Evolutionary conservation across 2,888 invertebrate species (phyloP).

Genomic region (Catocala nupta): DNA sequence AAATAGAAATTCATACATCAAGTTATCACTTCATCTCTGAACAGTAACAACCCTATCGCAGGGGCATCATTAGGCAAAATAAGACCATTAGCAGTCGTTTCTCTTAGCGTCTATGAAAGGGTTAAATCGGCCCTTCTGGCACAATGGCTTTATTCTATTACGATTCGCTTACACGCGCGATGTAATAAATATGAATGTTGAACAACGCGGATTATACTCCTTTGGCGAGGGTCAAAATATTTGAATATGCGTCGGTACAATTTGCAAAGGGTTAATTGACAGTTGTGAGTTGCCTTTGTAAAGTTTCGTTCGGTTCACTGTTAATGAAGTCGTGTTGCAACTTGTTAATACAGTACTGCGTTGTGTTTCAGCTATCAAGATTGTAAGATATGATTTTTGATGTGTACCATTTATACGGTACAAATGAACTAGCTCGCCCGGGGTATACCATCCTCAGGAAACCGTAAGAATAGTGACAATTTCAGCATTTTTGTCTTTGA

Average conservation of each 20-base stretch:
- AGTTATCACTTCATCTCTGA: conserved; percentile 82
- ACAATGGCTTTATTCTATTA: conserved; percentile 85
- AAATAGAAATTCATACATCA: conserved; percentile 77
- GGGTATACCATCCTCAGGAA: too few species aligned
- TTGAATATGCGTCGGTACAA: conserved; percentile 83
- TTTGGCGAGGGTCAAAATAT: conserved; percentile 86
- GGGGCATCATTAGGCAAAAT: conserved; percentile 85
- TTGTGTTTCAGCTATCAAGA: not conserved
- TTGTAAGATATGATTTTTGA: too few species aligned
- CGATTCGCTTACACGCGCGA: conserved; percentile 83
- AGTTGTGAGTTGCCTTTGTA: conserved; percentile 64
- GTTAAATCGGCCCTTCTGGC: conserved; percentile 83
- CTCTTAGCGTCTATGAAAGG: conserved; percentile 83
- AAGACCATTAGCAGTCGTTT: conserved; percentile 87
- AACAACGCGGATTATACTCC: conserved; percentile 82
- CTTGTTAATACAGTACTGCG: conserved; percentile 20
- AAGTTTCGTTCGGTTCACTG: conserved; percentile 51
- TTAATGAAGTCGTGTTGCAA: conserved; percentile 42
- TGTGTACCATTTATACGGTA: conserved; percentile 8
- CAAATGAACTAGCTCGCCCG: too few species aligned
- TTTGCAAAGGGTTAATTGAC: conserved; percentile 85
- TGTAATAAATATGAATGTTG: conserved; percentile 87
- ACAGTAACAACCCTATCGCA: conserved; percentile 73
- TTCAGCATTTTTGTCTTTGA: too few species aligned
- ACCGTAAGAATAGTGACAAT: too few species aligned